Percentiles rank a stretch among this genome's conserved stretches.
Conservation (phyloP, 2,888 invertebrate genomes). For the Lordiphosa fenestrarum region DNA sequence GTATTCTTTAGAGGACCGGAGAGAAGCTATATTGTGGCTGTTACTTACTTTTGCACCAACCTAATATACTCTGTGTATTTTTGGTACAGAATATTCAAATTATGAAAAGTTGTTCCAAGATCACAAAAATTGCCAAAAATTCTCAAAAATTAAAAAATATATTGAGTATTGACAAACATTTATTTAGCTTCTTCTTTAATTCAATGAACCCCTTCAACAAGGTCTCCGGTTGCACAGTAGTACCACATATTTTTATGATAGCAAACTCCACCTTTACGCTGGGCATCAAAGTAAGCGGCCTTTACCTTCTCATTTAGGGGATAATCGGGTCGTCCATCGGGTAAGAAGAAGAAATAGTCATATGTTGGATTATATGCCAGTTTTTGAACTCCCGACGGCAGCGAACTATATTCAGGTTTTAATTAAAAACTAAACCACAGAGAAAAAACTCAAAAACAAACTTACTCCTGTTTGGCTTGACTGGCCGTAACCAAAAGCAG, state of each 20-base stretch:
- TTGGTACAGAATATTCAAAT: too few species aligned
- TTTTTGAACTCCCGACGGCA: not conserved
- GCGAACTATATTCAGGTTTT: not conserved
- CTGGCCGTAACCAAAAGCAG: conserved; percentile 15
- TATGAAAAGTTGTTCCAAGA: too few species aligned
- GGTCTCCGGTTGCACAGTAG: conserved; percentile 25
- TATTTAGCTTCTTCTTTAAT: not conserved
- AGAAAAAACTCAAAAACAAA: not conserved
- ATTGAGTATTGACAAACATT: too few species aligned
- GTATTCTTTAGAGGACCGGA: too few species aligned
- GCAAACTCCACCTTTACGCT: conserved; percentile 46
- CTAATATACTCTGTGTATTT: too few species aligned
- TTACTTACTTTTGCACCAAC: too few species aligned
- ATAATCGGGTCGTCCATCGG: conserved; percentile 38
- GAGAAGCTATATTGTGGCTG: too few species aligned
- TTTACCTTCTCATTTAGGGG: conserved; percentile 19
- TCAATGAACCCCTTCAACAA: not conserved
- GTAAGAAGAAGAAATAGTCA: conserved; percentile 57
- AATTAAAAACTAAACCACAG: not conserved
- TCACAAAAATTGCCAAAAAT: too few species aligned
- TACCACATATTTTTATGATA: conserved; percentile 32
- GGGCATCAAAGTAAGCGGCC: conserved; percentile 34
- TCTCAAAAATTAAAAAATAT: too few species aligned
- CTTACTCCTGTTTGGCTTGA: conserved; percentile 23
- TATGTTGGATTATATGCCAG: conserved; percentile 58